Conservation (phyloP, 2,888 invertebrate genomes). For the Sarcophaga subvicina region DNA sequence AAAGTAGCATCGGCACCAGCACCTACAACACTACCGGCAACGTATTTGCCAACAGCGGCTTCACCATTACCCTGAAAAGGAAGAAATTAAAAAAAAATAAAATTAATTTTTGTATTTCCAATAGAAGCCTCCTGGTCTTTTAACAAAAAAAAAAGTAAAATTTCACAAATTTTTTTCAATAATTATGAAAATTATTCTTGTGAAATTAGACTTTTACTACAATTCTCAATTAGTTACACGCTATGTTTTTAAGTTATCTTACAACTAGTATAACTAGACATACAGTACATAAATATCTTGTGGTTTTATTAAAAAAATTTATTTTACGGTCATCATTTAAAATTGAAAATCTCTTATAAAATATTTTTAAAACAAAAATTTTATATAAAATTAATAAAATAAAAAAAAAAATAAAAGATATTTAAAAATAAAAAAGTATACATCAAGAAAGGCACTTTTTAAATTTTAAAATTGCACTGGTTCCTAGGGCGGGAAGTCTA, state of each 20-base stretch:
- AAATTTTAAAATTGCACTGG: slow-evolving; percentile 36
- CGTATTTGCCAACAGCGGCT: slow-evolving; percentile 95
- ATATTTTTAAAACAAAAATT: slow-evolving; percentile 18
- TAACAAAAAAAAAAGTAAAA: too few species aligned
- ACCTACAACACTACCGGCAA: slow-evolving; percentile 92
- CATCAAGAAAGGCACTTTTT: background rate
- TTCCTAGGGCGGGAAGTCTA: background rate
- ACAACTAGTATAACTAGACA: too few species aligned
- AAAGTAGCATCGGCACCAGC: slow-evolving; percentile 93
- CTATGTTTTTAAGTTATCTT: too few species aligned
- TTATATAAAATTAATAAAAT: background rate
- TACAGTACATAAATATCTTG: too few species aligned
- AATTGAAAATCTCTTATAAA: background rate
- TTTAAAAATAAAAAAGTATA: background rate
- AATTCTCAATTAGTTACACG: too few species aligned
- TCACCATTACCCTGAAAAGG: slow-evolving; percentile 92
- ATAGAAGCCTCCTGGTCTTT: background rate
- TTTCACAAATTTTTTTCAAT: too few species aligned
- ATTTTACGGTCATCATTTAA: too few species aligned
- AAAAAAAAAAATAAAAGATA: background rate
- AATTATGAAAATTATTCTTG: too few species aligned
- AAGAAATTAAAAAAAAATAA: background rate
- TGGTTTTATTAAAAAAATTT: too few species aligned
- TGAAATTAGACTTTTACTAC: too few species aligned
- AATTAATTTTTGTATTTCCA: background rate